phyloP scores from a whole-genome alignment of 2,888 invertebrate genomes.

The Rhyacophila evoluta region DNA sequence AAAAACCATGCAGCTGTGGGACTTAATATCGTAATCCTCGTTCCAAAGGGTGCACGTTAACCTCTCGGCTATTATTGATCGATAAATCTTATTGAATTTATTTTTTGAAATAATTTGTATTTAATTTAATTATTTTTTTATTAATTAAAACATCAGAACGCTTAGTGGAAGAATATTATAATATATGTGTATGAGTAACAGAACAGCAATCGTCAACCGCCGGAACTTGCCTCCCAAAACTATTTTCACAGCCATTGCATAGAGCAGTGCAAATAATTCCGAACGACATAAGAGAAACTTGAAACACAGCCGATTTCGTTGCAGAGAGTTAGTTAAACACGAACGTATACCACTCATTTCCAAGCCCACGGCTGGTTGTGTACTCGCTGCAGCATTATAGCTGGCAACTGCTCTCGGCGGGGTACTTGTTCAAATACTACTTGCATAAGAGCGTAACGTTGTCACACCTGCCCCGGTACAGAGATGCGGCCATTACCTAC shows the following conservation, averaged over 20 bases:
- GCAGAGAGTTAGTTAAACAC: constrained; percentile 19
- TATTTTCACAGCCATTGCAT: neutral
- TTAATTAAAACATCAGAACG: no score
- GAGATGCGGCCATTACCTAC: neutral
- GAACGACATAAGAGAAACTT: neutral
- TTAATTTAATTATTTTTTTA: no score
- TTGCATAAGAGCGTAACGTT: constrained; percentile 12
- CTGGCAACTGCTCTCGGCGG: neutral
- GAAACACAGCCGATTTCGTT: constrained; percentile 13
- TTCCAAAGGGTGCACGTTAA: no score
- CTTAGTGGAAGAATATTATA: no score
- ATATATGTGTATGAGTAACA: no score
- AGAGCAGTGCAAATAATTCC: neutral
- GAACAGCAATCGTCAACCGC: neutral
- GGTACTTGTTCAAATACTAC: neutral
- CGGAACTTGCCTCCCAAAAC: neutral
- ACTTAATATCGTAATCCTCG: no score
- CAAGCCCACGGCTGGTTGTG: constrained; percentile 3
- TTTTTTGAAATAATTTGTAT: no score
- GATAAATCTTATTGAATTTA: no score
- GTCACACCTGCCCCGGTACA: constrained; percentile 7
- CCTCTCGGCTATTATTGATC: no score
- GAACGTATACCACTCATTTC: constrained; percentile 1
- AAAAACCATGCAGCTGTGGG: no score
- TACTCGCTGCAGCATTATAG: neutral